A percentile compares a stretch with the other conserved stretches of the same genome.
Conservation (phyloP, 2,888 invertebrate species). For the Polyploca ridens region DNA sequence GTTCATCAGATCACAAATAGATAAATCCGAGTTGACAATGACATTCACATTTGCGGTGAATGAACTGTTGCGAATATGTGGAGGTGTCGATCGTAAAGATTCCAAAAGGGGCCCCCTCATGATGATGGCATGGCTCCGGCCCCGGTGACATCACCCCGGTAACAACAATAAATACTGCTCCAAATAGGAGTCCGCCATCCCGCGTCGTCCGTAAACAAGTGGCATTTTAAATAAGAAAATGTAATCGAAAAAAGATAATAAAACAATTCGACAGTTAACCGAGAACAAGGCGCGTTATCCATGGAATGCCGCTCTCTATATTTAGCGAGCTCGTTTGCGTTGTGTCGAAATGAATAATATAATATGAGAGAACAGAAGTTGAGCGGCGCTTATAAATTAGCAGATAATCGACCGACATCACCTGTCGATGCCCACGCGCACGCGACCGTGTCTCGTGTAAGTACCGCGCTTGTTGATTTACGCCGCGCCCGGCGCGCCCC, state of each 20-base stretch:
- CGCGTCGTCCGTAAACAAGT: constrained; percentile 43
- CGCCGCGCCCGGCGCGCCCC: constrained; percentile 16
- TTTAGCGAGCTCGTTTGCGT: constrained; percentile 76
- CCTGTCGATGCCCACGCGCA: constrained; percentile 69
- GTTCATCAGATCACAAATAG: constrained; percentile 49
- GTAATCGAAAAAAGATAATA: constrained; percentile 65
- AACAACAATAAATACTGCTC: constrained; percentile 56
- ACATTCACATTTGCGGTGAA: constrained; percentile 73
- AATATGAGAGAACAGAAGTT: constrained; percentile 76
- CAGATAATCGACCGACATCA: constrained; percentile 75
- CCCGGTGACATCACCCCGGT: constrained; percentile 73
- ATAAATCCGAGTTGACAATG: constrained; percentile 64
- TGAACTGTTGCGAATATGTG: constrained; percentile 75
- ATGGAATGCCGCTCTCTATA: constrained; percentile 75
- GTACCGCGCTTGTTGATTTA: constrained; percentile 24
- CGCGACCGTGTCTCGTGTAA: constrained; percentile 43
- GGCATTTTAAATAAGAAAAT: constrained; percentile 70
- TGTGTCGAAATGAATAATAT: constrained; percentile 75
- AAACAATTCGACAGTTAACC: constrained; percentile 67
- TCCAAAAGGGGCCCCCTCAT: constrained; percentile 71
- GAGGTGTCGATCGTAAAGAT: constrained; percentile 80
- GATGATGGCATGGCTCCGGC: constrained; percentile 63
- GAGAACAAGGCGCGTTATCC: constrained; percentile 63
- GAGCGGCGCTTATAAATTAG: constrained; percentile 76
- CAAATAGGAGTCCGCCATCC: constrained; percentile 56